These are phyloP conservation scores for Didymodactylos carnosus DNA, from an alignment of 2,888 invertebrate genomes.

Conservation along the genomic window DNA sequence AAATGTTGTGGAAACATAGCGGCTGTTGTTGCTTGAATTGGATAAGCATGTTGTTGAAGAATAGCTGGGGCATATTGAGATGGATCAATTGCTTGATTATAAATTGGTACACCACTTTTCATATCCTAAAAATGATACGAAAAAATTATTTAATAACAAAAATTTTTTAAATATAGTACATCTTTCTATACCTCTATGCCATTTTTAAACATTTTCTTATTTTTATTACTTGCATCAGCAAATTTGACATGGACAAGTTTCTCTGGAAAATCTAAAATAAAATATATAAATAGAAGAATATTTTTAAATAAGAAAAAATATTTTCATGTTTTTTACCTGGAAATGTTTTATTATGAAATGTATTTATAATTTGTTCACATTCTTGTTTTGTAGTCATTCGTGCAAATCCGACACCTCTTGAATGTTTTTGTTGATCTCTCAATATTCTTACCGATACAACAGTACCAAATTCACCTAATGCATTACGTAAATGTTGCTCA, in stretches of 20 bases:
- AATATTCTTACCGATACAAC: slow-evolving; percentile 12
- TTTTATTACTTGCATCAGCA: slow-evolving; percentile 1
- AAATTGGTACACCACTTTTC: background rate
- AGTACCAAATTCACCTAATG: background rate
- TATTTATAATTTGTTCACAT: slow-evolving; percentile 79
- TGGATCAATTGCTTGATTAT: too few species aligned
- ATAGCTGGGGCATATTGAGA: too few species aligned
- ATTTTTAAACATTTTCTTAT: background rate
- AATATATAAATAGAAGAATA: background rate
- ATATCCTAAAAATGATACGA: background rate
- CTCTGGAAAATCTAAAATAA: background rate
- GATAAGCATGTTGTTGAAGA: background rate
- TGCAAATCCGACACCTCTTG: slow-evolving; percentile 61
- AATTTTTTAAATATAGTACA: background rate
- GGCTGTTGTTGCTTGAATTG: background rate
- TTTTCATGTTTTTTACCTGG: too few species aligned
- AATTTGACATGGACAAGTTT: background rate
- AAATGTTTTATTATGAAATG: slow-evolving; percentile 58
- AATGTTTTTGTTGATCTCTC: slow-evolving; percentile 45
- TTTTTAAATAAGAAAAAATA: background rate
- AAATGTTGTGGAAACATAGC: background rate
- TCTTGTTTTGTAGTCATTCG: slow-evolving; percentile 88
- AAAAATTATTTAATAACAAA: background rate
- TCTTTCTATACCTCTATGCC: background rate
- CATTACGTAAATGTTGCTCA: background rate